Percentiles rank a stretch among this genome's conserved stretches.
These are phyloP conservation scores for Automeris io DNA, from an alignment of 2,888 invertebrate species.

Conservation along the genomic window DNA sequence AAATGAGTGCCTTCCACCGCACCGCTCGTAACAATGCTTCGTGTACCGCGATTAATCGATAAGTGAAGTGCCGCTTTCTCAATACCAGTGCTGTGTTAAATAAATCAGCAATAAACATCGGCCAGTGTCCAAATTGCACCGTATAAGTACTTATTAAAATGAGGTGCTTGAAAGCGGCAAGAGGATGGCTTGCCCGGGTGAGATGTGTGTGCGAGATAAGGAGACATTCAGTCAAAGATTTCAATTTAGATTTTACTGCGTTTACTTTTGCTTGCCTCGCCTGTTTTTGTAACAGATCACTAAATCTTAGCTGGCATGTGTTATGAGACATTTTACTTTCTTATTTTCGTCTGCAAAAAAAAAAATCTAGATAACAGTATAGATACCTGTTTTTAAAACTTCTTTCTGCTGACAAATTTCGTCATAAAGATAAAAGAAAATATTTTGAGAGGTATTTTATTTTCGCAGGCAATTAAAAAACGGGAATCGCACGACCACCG, in stretches of 20 bases:
- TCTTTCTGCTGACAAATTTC: conserved; percentile 26
- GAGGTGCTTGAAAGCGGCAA: conserved; percentile 72
- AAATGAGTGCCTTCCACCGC: conserved; percentile 55
- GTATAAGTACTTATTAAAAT: conserved; percentile 56
- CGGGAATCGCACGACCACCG: conserved; percentile 58
- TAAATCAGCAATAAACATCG: conserved; percentile 46
- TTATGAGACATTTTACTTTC: conserved; percentile 31
- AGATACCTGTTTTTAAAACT: conserved; percentile 23
- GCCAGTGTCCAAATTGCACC: conserved; percentile 38
- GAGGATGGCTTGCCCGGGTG: conserved; percentile 74
- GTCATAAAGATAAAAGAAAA: conserved; percentile 11
- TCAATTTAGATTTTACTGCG: conserved; percentile 63
- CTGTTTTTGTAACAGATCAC: conserved; percentile 34
- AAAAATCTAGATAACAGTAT: conserved; percentile 31
- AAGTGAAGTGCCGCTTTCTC: conserved; percentile 62
- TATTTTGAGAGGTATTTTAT: conserved; percentile 18
- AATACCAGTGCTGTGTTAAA: conserved; percentile 53
- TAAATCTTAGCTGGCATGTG: conserved; percentile 40
- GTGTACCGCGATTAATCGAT: conserved; percentile 63
- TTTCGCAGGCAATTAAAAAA: conserved; percentile 70
- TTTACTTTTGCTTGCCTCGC: conserved; percentile 38
- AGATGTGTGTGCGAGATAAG: conserved; percentile 59
- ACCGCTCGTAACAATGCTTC: conserved; percentile 53
- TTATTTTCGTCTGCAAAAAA: conserved; percentile 31
- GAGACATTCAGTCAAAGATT: conserved; percentile 57